phyloP scores from a whole-genome alignment of 92 coral and sea anemone species.

The Blastomussa wellsi region DNA sequence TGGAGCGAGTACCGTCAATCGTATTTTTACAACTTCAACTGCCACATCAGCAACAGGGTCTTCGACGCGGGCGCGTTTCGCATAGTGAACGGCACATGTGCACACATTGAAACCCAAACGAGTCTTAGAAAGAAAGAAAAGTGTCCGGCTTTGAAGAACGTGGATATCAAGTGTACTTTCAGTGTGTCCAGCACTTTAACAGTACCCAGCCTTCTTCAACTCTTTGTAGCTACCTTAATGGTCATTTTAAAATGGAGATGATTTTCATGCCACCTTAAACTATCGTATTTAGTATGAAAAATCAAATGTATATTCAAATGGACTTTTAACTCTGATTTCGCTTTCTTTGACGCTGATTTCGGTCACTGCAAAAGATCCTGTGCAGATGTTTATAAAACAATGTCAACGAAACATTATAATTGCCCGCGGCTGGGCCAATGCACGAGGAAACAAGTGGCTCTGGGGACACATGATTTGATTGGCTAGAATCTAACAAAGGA shows the following conservation, averaged over 20 bases:
- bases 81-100: constrained; percentile 97
- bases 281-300: not conserved
- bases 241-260: not conserved
- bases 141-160: constrained; percentile 85
- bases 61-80: constrained; percentile 98
- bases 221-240: not conserved
- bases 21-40: constrained; percentile 95
- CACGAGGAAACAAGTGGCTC: no score
- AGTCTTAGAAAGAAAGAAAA: constrained; percentile 74
- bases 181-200: constrained; percentile 47
- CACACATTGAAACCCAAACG: constrained; percentile 81
- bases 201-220: not conserved
- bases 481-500: no score
- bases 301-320: not conserved
- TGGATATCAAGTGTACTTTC: constrained; percentile 81
- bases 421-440: no score
- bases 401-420: not conserved
- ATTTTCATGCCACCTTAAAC: not conserved
- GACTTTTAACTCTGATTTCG: not conserved
- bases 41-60: constrained; percentile 92
- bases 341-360: not conserved
- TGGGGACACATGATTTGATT: no score
- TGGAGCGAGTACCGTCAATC: constrained; percentile 96
- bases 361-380: not conserved
- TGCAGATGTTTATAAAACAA: not conserved